Evolutionary conservation across 2,888 invertebrate genomes (phyloP), one percentile per base, ranked within the genome.

Genomic region (Drosophila macrospina): DNA sequence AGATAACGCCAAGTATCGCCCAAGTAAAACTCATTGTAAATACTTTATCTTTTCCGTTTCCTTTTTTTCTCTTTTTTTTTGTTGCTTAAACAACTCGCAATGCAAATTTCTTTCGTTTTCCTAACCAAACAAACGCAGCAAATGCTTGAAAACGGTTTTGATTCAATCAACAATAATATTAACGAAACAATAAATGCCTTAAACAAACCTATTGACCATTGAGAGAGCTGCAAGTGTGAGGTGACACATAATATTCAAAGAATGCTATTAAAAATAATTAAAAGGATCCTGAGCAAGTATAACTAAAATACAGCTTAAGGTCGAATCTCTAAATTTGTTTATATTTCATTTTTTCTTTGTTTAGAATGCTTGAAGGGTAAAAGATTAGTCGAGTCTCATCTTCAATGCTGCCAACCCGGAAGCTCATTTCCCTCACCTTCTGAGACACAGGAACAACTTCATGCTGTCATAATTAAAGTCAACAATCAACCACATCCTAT

Each of bases 1-100:
- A 86, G 86, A 86, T 86, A 86, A 77, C 80, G 83, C 74, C 75
- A 75, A 83, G 65, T 71, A 69, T 66, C 77, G 71, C 73, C 64
- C 80, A 82, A 82, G 82, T 79, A 82, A 81, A 79, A 71, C 78
- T 74, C 87, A 74, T 74, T 88, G 78, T 88, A 54, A 66, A 62
- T 54, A 59, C 57, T 59, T 61, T 62, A 57, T 30, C 28, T 45
- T 45, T 11, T 28, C 13, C 3, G 1, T 20, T 20, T 3, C 3
- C 3, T 20, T 20, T 20, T 20, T 20, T 3, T 20, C 3, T 20
- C 3, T 3, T 20, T 20, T 20, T 20, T 20, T 20, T 20, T 20
- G 20, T 15, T 28, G 15, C 13, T 28, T 44, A 34, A 30, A 15
- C 10, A 42, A 24, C 10, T 11, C 8, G 32, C 15, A 51, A 64